Evolutionary conservation across 2,888 invertebrate species (phyloP).

Genomic region (Pelosia muscerda): DNA sequence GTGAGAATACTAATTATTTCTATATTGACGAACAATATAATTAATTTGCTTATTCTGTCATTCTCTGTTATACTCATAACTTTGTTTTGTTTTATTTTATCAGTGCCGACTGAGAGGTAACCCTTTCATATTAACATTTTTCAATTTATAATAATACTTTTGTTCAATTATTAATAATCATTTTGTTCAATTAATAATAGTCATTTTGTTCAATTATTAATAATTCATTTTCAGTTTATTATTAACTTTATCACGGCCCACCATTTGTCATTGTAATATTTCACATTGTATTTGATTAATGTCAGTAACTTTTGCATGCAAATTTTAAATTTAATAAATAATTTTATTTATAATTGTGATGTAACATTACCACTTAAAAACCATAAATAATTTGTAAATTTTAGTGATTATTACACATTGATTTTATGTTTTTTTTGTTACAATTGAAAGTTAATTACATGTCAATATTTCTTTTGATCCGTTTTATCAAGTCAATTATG

Average conservation of each 20-base stretch:
- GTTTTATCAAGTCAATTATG: no score
- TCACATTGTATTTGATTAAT: background rate
- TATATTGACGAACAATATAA: constrained; percentile 30
- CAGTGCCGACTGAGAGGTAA: constrained; percentile 79
- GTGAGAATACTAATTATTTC: constrained; percentile 46
- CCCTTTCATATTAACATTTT: constrained; percentile 50
- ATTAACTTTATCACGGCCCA: constrained; percentile 3
- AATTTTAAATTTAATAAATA: background rate
- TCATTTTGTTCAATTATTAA: constrained; percentile 14
- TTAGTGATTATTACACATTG: background rate
- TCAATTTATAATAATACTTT: constrained; percentile 22
- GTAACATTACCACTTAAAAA: background rate
- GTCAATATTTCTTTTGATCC: no score
- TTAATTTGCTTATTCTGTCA: constrained; percentile 73
- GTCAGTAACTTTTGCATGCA: constrained; percentile 9
- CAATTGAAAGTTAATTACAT: no score
- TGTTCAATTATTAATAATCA: constrained; percentile 12
- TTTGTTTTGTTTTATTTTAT: constrained; percentile 67
- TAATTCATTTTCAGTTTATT: background rate
- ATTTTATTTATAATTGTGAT: background rate
- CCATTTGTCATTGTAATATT: constrained; percentile 12
- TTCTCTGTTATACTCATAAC: constrained; percentile 67
- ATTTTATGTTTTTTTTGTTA: no score
- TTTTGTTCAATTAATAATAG: constrained; percentile 21
- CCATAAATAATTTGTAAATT: background rate